Evolutionary conservation across 2,797 vertebrate genomes (phyloP).

Genomic region (Oreochromis grahami): DNA sequence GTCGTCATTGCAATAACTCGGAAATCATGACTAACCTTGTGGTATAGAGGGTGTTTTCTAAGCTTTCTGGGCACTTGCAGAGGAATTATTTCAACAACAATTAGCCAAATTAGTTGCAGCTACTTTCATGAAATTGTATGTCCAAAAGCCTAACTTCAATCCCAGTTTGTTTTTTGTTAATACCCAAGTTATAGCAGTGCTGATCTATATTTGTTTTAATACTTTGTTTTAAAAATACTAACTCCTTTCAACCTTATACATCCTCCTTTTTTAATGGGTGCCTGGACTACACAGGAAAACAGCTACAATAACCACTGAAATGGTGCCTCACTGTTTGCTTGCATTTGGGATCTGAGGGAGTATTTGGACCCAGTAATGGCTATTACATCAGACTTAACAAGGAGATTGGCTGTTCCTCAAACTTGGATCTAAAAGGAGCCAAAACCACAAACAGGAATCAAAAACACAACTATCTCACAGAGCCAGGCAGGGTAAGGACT

Average conservation of each 20-base stretch:
- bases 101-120: not conserved
- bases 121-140: not conserved
- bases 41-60: not conserved
- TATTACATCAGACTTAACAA: not conserved
- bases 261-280: not conserved
- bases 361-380: not conserved
- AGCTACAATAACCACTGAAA: not conserved
- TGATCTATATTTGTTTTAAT: not conserved
- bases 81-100: not conserved
- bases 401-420: conserved; percentile 21
- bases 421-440: conserved; percentile 17
- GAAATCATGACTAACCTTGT: not conserved
- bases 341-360: not conserved
- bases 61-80: not conserved
- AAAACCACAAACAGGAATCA: conserved; percentile 13
- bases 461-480: not conserved
- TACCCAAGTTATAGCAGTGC: not conserved
- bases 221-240: not conserved
- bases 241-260: not conserved
- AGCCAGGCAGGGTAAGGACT: conserved; percentile 23
- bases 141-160: not conserved
- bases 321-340: not conserved
- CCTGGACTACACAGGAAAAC: not conserved
- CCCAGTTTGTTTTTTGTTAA: not conserved
- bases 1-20: not conserved